Evolutionary conservation across 2,888 invertebrate species (phyloP).

Genomic region (Lithophane ornitopus): DNA sequence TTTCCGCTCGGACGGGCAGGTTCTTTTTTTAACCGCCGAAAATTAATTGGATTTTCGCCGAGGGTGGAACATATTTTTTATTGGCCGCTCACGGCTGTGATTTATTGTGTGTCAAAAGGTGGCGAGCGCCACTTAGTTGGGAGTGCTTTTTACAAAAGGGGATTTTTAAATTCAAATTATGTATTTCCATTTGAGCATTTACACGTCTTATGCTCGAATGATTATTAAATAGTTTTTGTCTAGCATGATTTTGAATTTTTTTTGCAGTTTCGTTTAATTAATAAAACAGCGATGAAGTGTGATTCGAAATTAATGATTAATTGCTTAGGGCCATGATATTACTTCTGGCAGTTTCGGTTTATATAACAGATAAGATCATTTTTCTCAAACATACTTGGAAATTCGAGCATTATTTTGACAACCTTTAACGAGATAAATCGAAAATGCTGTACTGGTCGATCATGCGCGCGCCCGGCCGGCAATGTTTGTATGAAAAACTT

Average conservation of each 20-base stretch:
- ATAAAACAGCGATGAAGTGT: conserved; percentile 9
- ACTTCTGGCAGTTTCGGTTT: conserved; percentile 6
- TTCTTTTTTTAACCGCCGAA: conserved; percentile 89
- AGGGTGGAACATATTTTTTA: conserved; percentile 91
- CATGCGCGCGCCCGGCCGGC: too few relatives aligned
- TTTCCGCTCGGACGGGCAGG: conserved; percentile 86
- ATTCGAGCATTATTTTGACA: too few relatives aligned
- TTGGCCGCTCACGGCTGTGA: conserved; percentile 89
- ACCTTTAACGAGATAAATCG: too few relatives aligned
- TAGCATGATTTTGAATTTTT: conserved; percentile 9
- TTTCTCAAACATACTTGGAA: too few relatives aligned
- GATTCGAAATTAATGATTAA: conserved; percentile 23
- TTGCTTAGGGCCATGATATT: conserved; percentile 34
- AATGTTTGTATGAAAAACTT: too few relatives aligned
- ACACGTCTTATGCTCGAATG: conserved; percentile 57
- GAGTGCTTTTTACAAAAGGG: conserved; percentile 85
- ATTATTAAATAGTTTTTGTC: conserved; percentile 56
- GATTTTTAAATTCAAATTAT: conserved; percentile 79
- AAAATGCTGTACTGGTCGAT: too few relatives aligned
- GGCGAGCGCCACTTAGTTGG: conserved; percentile 89
- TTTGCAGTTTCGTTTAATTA: conserved; percentile 14
- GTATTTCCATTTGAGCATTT: conserved; percentile 71
- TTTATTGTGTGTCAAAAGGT: conserved; percentile 91
- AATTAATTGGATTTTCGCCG: conserved; percentile 91
- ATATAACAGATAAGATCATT: background rate